Evolutionary conservation across 2,113 vertebrate genomes (phyloP).

Genomic region (Prunella himalayana): DNA sequence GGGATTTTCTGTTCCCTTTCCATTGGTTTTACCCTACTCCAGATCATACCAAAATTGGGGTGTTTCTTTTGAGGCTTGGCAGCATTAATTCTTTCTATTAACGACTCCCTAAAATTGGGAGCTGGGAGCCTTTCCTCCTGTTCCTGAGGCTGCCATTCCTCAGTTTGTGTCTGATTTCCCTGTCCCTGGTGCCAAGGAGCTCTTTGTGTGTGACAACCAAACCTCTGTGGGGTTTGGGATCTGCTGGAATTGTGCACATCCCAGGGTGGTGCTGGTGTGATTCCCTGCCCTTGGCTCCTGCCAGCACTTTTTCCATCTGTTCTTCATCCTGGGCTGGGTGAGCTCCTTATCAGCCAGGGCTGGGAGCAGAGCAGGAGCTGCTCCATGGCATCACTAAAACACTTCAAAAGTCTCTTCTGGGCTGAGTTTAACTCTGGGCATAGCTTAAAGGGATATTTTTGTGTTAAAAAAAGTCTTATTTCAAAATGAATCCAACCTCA

Average conservation of each 20-base stretch:
- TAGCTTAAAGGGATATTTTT: background rate
- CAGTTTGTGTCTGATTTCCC: background rate
- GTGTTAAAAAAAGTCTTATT: background rate
- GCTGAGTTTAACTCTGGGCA: rapidly evolving
- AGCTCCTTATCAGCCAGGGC: background rate
- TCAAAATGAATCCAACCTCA: background rate
- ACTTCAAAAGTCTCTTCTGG: background rate
- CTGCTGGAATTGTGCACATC: rapidly evolving
- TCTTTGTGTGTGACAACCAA: background rate
- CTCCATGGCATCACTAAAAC: background rate
- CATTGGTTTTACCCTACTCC: background rate
- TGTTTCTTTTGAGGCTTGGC: background rate
- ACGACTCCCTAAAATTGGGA: background rate
- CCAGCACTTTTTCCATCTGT: background rate
- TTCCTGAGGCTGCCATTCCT: background rate
- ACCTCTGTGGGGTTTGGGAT: background rate
- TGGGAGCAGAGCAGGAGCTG: background rate
- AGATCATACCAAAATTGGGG: background rate
- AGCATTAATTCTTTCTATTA: background rate
- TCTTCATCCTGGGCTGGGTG: background rate
- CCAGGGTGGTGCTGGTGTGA: background rate
- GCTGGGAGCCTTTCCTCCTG: background rate
- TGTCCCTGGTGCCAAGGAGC: background rate
- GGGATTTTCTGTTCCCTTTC: background rate
- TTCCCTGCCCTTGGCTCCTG: background rate